phyloP scores from a whole-genome alignment of 2,888 invertebrate species.

The Caenorhabditis doughertyi region DNA sequence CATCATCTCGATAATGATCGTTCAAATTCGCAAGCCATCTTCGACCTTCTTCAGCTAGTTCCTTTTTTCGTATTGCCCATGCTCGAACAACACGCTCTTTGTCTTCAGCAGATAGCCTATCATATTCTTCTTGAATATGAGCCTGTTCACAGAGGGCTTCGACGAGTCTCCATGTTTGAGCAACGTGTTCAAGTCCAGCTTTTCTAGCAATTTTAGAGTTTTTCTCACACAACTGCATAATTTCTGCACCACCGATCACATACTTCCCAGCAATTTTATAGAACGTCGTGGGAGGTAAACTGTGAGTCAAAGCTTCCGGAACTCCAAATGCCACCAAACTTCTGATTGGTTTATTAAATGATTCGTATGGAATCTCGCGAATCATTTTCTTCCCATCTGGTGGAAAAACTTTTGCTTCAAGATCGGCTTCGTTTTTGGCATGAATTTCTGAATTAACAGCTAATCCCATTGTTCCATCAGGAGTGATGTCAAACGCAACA shows the following conservation, averaged over 20 bases:
- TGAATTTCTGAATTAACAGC: slow-evolving; percentile 65
- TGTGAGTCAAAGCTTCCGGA: slow-evolving; percentile 45
- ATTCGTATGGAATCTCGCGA: slow-evolving; percentile 56
- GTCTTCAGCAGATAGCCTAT: slow-evolving; percentile 14
- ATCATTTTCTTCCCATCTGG: slow-evolving; percentile 29
- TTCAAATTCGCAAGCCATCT: slow-evolving; percentile 40
- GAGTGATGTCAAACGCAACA: slow-evolving; percentile 69
- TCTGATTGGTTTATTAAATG: slow-evolving; percentile 60
- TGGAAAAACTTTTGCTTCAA: neutral
- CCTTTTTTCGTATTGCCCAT: slow-evolving; percentile 55
- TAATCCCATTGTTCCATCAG: slow-evolving; percentile 69
- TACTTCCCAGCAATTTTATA: slow-evolving; percentile 53
- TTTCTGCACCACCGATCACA: slow-evolving; percentile 37
- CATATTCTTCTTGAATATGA: slow-evolving; percentile 54
- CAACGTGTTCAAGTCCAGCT: slow-evolving; percentile 50
- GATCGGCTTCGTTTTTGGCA: slow-evolving; percentile 35
- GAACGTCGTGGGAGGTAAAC: slow-evolving; percentile 45
- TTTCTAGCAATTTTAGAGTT: slow-evolving; percentile 64
- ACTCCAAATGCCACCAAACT: slow-evolving; percentile 55
- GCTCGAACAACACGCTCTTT: slow-evolving; percentile 27
- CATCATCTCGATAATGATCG: slow-evolving; percentile 34
- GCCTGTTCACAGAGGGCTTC: slow-evolving; percentile 58
- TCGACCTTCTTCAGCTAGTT: slow-evolving; percentile 48
- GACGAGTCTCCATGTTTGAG: slow-evolving; percentile 64
- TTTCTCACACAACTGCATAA: slow-evolving; percentile 35